Base-by-base conservation (phyloP, 2,888 invertebrate species). In the Pachymerium ferrugineum region DNA sequence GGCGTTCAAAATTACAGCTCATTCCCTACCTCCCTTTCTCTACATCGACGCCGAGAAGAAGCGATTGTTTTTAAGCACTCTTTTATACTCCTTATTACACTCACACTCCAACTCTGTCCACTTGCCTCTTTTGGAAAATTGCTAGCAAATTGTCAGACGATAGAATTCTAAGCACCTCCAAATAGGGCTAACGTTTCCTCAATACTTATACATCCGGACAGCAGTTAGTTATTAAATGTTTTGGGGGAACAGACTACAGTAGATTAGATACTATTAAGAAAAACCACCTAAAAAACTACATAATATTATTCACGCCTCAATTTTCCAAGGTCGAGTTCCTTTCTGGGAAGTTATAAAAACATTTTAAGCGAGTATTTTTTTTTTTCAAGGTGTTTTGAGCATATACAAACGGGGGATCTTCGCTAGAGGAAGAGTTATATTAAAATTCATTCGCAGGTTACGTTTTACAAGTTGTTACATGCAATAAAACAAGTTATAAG, bases 1-100 rank as follows among this genome's bases (percentile, higher is more conserved):
- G 70, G 16, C 70, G 70, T 33, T 62, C 31, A 33, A 69, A 69
- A 69, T 69, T 69, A 69, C 70, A 69, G 70, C 33, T 69, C 70
- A 69, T 69, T 69, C 62, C 62, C 62, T 62, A 28, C 62, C 62
- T n/a, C n/a, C 62, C 62, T 62, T 62, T 62, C 62, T 62, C 62
- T 62, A 62, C 28, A 62, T 62, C 62, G 62, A 54, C 22, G 47
- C 47, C 47, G 47, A 54, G 16, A 28, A 62, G 62, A 62, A 62
- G 38, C 70, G 70, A 69, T 69, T 69, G 70, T 30, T 69, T 69
- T 69, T 62, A 62, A 62, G 62, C 28, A 28, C 62, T 62, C 62
- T 62, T 62, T 62, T 62, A 62, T 62, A 62, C 62, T 62, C 28
- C 62, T 62, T 62, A 62, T 62, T 62, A 62, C 62, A 62, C 62